phyloP scores from a whole-genome alignment of 1,140 invertebrate genomes.

The Pomacea maculata region DNA sequence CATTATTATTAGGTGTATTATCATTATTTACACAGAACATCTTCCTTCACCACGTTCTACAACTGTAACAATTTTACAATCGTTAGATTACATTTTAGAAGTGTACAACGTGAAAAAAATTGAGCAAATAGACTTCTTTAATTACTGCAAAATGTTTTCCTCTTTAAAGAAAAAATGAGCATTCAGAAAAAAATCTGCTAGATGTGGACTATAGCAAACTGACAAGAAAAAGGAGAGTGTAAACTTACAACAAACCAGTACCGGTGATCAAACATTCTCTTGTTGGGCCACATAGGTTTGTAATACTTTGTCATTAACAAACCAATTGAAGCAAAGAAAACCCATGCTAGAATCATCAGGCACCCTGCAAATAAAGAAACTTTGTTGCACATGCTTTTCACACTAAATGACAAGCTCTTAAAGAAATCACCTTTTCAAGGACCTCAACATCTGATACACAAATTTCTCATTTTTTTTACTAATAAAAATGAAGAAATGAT shows the following conservation, averaged over 20 bases:
- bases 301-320: constrained; percentile 93
- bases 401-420: not conserved
- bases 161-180: no score
- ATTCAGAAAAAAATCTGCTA: no score
- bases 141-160: no score
- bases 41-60: no score
- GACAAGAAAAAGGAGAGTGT: not conserved
- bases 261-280: constrained; percentile 84
- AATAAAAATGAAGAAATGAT: not conserved
- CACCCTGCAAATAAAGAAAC: constrained; percentile 55
- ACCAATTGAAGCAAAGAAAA: constrained; percentile 88
- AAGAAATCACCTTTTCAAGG: not conserved
- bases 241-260: constrained; percentile 81
- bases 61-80: no score
- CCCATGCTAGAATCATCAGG: constrained; percentile 91
- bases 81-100: no score
- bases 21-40: no score
- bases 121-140: no score
- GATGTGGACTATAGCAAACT: no score
- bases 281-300: constrained; percentile 87
- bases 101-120: no score
- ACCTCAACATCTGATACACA: not conserved
- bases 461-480: not conserved
- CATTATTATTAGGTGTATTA: no score
- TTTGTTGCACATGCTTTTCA: not conserved